Evolutionary conservation across 2,113 vertebrate genomes (phyloP), one percentile per base, ranked within the genome.

Genomic region (Rhinichthys klamathensis): DNA sequence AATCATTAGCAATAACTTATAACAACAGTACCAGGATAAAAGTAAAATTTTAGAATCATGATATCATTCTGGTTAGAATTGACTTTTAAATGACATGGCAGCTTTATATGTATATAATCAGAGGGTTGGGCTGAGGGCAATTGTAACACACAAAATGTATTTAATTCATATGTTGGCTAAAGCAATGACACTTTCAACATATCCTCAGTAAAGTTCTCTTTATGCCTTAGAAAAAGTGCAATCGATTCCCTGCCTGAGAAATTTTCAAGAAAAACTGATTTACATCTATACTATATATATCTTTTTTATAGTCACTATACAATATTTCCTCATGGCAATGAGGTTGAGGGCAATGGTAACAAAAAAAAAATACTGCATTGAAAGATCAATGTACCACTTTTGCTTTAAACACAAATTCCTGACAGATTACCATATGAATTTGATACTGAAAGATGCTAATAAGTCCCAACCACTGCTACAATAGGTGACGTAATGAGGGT

Each of bases 1-100:
- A 46, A 85, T 83, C 32, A 77, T 63, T 78, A 54, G 38, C 27
- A 84, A 82, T 32, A 35, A 56, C 67, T 23, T 21, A 7, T 54
- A 30, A 30, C 38, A 76, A 35, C 70, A 73, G 38, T 44, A 72
- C 18, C 10, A 41, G 7, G 6, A 35, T 25, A 60, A 41, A 78
- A n/a, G 6, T 25, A 7, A 6, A 80, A 79, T 8, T 25, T 25
- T 25, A 15, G 5, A 73, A 25, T 6, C 1, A 13, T 44, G 21
- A n/a, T 2, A 44, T 11, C 1, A 1, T 44, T 25, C 6, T 73
- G 11, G 23, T 73, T 46, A 73, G 23, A 46, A 46, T 11, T 25
- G 23, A 44, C 23, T 79, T 35, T 60, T 41, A 61, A 79, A 61
- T 25, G 32, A 27, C 35, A 58, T 41, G 32, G 21, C 54, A 78